Evolutionary conservation across 2,888 invertebrate species (phyloP), one percentile per base, ranked within the genome.

Genomic region (Agonopterix alstromeriana): DNA sequence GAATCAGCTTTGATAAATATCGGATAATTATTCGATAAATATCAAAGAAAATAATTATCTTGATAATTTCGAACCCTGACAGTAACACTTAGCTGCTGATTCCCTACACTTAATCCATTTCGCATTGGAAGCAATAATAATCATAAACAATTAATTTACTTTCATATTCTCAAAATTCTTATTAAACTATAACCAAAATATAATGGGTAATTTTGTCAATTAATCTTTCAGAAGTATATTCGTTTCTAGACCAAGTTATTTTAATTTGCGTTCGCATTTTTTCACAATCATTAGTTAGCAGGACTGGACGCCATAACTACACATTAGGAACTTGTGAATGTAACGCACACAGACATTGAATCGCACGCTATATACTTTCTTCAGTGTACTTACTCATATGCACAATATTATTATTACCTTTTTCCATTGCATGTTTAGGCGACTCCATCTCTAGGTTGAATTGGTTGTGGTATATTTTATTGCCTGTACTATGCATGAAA

Each of bases 271-370:
- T 42, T 8, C 36, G 8, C 38, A 45, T 10, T 45, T 14, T 36
- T 45, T 45, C 10, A n/a, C 14, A 8, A 42, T 38, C 17, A 45
- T 40, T 12, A 5, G 42, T 27, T 27, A 46, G 27, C 27, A 27
- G 27, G 27, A 5, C 59, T 58, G 58, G 56, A 57, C 61, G 69
- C 68, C 70, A 69, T 70, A 67, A 67, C 67, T 67, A 65, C 63
- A 47, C 43, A n/a, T 8, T 47, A 45, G 42, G 55, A 48, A 43
- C 11, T 10, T 61, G 60, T 53, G 45, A 50, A 61, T 54, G 62
- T 60, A 46, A 52, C 48, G 64, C 70, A 67, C 66, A 47, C 42
- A 55, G 60, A 61, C 63, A 63, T 57, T 57, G 65, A 65, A 63
- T 61, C 61, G 69, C 71, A 69, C 68, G 61, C 54, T 54, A 44